A percentile compares a stretch with the other conserved stretches of the same genome.
phyloP scores from a whole-genome alignment of 2,888 invertebrate genomes.

The Cremastobaeus sp. region DNA sequence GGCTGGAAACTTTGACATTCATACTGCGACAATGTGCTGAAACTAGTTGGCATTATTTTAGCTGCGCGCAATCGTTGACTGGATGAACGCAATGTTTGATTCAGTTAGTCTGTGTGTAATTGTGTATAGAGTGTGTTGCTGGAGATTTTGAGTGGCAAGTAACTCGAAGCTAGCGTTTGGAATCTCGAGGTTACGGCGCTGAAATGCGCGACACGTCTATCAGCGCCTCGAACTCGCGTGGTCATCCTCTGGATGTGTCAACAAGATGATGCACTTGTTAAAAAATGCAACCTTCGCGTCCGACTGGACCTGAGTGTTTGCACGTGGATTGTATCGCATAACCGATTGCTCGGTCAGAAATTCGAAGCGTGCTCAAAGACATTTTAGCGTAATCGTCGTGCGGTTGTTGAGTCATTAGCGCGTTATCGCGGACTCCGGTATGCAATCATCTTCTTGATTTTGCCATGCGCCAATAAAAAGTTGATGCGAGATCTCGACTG shows the following conservation, averaged over 20 bases:
- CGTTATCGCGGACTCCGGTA: too few relatives aligned
- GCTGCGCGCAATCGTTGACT: not conserved
- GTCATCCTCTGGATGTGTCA: constrained; percentile 61
- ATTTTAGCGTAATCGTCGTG: constrained; percentile 33
- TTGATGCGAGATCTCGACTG: too few relatives aligned
- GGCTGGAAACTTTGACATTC: constrained; percentile 28
- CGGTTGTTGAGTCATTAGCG: too few relatives aligned
- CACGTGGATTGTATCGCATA: constrained; percentile 32
- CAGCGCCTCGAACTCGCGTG: constrained; percentile 36
- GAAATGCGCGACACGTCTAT: constrained; percentile 44
- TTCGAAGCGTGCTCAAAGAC: constrained; percentile 38
- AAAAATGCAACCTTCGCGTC: constrained; percentile 69
- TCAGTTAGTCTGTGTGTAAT: constrained; percentile 7
- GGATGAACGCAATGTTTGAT: constrained; percentile 19
- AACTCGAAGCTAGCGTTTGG: too few relatives aligned
- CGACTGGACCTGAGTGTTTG: constrained; percentile 56
- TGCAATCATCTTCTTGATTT: too few relatives aligned
- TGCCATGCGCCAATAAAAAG: too few relatives aligned
- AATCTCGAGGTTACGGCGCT: constrained; percentile 25
- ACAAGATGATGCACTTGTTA: constrained; percentile 67
- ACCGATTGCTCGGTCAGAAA: constrained; percentile 44
- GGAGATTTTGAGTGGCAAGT: too few relatives aligned
- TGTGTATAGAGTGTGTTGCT: too few relatives aligned
- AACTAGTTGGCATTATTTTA: constrained; percentile 18
- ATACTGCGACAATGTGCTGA: constrained; percentile 8